Evolutionary conservation across 92 coral and sea anemone species (phyloP).

Genomic region (Palythoa grandiflora): DNA sequence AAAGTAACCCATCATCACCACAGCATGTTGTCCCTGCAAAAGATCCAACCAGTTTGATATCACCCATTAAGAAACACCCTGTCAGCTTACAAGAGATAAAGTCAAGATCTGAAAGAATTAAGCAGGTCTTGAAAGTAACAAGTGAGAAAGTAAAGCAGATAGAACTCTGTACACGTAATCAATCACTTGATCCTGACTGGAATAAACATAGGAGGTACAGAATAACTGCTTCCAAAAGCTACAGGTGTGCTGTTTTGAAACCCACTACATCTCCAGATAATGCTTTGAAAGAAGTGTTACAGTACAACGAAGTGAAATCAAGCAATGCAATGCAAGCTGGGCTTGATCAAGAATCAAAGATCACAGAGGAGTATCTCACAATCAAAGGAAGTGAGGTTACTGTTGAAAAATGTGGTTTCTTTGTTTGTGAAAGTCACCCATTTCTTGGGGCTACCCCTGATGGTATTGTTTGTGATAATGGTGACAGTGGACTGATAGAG

Average conservation of each 20-base stretch:
- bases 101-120: conserved; percentile 43
- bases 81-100: conserved; percentile 34
- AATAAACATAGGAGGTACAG: conserved; percentile 41
- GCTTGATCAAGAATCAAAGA: conserved; percentile 27
- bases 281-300: conserved; percentile 43
- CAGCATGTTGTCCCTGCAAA: conserved; percentile 12
- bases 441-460: conserved; percentile 65
- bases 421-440: conserved; percentile 43
- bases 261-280: conserved; percentile 57
- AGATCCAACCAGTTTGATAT: conserved; percentile 21
- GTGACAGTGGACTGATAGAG: conserved; percentile 26
- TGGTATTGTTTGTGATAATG: conserved; percentile 49
- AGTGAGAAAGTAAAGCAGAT: conserved; percentile 35
- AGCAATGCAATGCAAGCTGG: conserved; percentile 52
- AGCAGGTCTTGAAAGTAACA: conserved; percentile 45
- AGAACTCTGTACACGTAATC: conserved; percentile 47
- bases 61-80: conserved; percentile 56
- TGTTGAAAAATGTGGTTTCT: conserved; percentile 55
- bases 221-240: conserved; percentile 61
- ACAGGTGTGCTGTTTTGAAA: conserved; percentile 57
- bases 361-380: conserved; percentile 33
- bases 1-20: conserved; percentile 9
- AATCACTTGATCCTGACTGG: conserved; percentile 49
- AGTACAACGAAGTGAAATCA: conserved; percentile 3
- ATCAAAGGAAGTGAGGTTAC: conserved; percentile 17